Evolutionary conservation across 2,113 vertebrate genomes (phyloP), one percentile per base, ranked within the genome.

Genomic region (Austrofundulus limnaeus): DNA sequence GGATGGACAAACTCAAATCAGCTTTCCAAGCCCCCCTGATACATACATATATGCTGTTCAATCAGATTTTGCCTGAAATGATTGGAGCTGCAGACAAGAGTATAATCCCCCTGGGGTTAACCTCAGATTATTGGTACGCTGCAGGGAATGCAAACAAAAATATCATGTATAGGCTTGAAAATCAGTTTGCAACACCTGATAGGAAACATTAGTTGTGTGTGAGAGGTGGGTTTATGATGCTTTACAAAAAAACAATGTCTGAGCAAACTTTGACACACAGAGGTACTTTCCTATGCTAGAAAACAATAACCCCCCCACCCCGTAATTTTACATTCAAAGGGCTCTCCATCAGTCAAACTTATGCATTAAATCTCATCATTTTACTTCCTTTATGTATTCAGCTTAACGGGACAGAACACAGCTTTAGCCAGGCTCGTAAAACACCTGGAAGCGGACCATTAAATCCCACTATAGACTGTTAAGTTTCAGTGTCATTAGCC

Each of bases 401-500:
- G 17, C 71, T 81, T 42, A 75, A 65, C 67, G 59, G 72, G 52
- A 65, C 73, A 75, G 60, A 61, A 67, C 67, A 70, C 45, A 49
- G 53, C 17, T 66, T 82, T 65, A 21, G 47, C 54, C 53, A 55
- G 47, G 43, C 43, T 77, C 43, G 68, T 86, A 70, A 84, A 82
- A 75, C 49, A 73, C 19, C 41, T 45, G 25, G 42, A 70, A 38
- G 47, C 13, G 64, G 66, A 61, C 65, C 78, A 80, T 83, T 81
- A 83, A 77, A 53, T 66, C 67, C 69, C 57, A 61, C 38, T 39
- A 52, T 53, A 75, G 75, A 60, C 75, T 21, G 71, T 79, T 75
- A 75, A 69, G 66, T 48, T 61, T 12, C 21, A 2, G 70, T 62
- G 77, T 77, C 75, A 69, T 88, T 83, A 83, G 79, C 68, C 62